phyloP scores from a whole-genome alignment of 2,888 invertebrate genomes.

The Ecdyonurus torrentis region DNA sequence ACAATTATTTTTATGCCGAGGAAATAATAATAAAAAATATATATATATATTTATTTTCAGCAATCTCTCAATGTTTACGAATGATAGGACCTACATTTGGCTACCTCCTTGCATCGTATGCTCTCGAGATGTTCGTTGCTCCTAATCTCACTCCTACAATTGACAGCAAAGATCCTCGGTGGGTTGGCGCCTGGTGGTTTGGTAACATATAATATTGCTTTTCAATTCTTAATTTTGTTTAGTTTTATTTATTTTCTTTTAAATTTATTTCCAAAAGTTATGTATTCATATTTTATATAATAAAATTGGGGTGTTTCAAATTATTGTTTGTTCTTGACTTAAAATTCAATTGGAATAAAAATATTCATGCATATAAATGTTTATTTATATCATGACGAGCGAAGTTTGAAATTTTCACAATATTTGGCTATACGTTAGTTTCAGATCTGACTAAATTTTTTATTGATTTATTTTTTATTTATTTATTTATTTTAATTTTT shows the following conservation, averaged over 20 bases:
- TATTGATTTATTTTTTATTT: neutral
- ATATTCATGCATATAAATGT: too few species aligned
- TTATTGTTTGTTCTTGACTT: neutral
- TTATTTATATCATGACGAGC: too few species aligned
- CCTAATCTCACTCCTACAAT: constrained; percentile 18
- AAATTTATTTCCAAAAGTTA: neutral
- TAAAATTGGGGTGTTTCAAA: neutral
- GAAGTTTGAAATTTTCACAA: too few species aligned
- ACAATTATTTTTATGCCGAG: too few species aligned
- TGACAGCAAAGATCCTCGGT: constrained; percentile 24
- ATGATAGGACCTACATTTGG: constrained; percentile 19
- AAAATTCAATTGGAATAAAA: too few species aligned
- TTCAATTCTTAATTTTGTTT: neutral
- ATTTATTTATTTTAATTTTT: too few species aligned
- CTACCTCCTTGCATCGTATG: constrained; percentile 17
- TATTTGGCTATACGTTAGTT: too few species aligned
- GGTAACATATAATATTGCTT: constrained; percentile 15
- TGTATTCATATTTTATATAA: neutral
- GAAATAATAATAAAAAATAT: too few species aligned
- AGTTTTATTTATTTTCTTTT: neutral
- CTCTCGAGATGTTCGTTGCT: constrained; percentile 17
- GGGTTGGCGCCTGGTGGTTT: constrained; percentile 34
- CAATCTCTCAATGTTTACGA: constrained; percentile 13
- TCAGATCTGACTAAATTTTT: neutral
- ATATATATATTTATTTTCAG: constrained; percentile 6